Evolutionary conservation across 2,888 invertebrate species (phyloP), one percentile per base, ranked within the genome.

Genomic region (Acleris emargana): DNA sequence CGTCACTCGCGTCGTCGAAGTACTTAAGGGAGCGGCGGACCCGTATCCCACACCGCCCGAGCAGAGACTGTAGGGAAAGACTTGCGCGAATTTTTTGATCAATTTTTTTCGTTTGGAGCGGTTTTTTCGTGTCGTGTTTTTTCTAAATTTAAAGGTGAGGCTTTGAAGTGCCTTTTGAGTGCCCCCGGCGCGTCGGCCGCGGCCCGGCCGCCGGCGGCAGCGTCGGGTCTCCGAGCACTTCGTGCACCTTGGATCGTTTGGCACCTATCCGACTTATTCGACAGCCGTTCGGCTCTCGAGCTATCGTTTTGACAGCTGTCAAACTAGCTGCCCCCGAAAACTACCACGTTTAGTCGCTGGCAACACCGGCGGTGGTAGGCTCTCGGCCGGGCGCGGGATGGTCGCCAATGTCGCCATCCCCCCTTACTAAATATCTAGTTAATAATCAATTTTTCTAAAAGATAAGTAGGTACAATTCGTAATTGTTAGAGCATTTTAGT

Each of bases 1-100:
- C 72, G 70, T 72, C 75, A 66, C 69, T 70, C 69, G 67, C 67
- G 69, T 59, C 58, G 54, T 9, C 70, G 71, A 22, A 69, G 71
- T 71, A 72, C 71, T 72, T 70, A 70, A 71, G 52, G 67, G 38
- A 58, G 64, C 45, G 66, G 45, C 47, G 52, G 85, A 78, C 80
- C 78, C 86, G 86, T 89, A 87, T 88, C 90, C 89, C 87, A 88
- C 83, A 88, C 88, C 90, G 86, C 89, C 84, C 83, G 87, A 81
- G 82, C 80, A 80, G 76, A 86, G 91, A 91, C 91, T 90, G 89
- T 89, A 89, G 88, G 77, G 86, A 89, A 89, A 89, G 89, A 88
- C 90, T 90, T 88, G 88, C 86, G 88, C 84, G 89, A 83, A 86
- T 87, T 91, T 90, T 90, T 89, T 86, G 89, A 87, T 76, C 76